These are phyloP conservation scores for Adelphocoris suturalis DNA, from an alignment of 2,888 invertebrate species.

Conservation along the genomic window DNA sequence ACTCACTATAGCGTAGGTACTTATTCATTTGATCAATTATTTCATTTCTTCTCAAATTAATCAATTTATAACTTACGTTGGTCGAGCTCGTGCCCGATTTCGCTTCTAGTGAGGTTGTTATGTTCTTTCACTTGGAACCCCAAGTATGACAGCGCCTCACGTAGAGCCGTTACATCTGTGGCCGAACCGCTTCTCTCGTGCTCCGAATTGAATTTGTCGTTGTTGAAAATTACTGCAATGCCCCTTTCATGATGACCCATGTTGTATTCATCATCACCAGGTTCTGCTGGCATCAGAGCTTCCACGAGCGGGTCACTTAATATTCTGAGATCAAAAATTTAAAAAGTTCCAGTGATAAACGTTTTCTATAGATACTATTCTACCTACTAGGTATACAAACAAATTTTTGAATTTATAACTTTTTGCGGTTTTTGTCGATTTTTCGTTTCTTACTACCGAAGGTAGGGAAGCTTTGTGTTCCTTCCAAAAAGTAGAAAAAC, in stretches of 20 bases:
- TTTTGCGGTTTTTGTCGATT: no score
- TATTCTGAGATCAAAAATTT: background rate
- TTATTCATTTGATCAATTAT: no score
- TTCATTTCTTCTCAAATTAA: no score
- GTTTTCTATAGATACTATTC: no score
- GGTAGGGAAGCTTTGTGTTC: no score
- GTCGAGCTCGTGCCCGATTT: constrained; percentile 79
- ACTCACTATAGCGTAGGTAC: no score
- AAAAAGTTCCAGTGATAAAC: background rate
- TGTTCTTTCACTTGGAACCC: constrained; percentile 80
- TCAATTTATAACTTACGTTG: constrained; percentile 78
- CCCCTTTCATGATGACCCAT: constrained; percentile 81
- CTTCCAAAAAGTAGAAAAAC: no score
- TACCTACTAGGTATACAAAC: no score
- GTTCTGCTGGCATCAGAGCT: background rate
- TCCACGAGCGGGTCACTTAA: background rate
- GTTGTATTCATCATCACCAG: constrained; percentile 78
- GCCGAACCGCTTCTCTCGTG: constrained; percentile 81
- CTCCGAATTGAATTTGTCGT: constrained; percentile 79
- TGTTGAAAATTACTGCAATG: constrained; percentile 82
- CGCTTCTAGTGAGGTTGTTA: constrained; percentile 79
- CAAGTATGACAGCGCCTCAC: constrained; percentile 78
- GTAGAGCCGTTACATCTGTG: constrained; percentile 81
- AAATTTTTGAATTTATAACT: no score
- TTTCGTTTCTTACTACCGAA: no score